phyloP scores from a whole-genome alignment of 2,113 vertebrate genomes.

The Hemicordylus capensis region DNA sequence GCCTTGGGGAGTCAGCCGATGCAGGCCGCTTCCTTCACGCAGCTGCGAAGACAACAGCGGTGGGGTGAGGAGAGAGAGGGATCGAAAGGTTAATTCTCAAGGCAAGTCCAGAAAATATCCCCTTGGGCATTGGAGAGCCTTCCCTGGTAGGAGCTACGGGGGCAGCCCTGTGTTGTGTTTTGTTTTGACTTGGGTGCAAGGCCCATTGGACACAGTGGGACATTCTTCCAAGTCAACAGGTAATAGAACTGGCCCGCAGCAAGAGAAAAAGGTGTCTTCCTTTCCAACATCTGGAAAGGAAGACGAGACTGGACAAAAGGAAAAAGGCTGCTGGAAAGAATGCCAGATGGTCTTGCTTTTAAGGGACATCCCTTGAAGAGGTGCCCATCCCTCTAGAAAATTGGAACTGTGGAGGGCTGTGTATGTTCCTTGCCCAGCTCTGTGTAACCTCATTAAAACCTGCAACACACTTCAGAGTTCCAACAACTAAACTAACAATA shows the following conservation, averaged over 20 bases:
- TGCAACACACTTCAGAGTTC: neutral
- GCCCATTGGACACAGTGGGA: neutral
- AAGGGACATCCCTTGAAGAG: neutral
- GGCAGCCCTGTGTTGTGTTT: neutral
- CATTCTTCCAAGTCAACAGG: neutral
- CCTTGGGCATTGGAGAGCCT: neutral
- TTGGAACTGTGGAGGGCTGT: neutral
- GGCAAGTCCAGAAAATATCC: too few relatives aligned
- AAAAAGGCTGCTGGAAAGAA: neutral
- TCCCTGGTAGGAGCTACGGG: neutral
- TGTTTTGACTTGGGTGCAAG: neutral
- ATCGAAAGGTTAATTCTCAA: neutral
- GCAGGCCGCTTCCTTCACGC: slow-evolving; percentile 39
- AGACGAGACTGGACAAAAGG: neutral
- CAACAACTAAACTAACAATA: neutral
- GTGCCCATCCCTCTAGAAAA: neutral
- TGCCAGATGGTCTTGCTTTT: neutral
- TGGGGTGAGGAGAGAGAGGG: slow-evolving; percentile 45
- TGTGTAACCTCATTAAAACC: neutral
- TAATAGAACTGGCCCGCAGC: too few relatives aligned
- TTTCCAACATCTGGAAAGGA: neutral
- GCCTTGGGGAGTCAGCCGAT: slow-evolving; percentile 18
- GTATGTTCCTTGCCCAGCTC: neutral
- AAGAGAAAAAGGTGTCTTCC: neutral
- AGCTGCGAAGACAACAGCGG: slow-evolving; percentile 72